These are phyloP conservation scores for Oreochromis mossambicus DNA, from an alignment of 2,797 vertebrate genomes.

Conservation along the genomic window DNA sequence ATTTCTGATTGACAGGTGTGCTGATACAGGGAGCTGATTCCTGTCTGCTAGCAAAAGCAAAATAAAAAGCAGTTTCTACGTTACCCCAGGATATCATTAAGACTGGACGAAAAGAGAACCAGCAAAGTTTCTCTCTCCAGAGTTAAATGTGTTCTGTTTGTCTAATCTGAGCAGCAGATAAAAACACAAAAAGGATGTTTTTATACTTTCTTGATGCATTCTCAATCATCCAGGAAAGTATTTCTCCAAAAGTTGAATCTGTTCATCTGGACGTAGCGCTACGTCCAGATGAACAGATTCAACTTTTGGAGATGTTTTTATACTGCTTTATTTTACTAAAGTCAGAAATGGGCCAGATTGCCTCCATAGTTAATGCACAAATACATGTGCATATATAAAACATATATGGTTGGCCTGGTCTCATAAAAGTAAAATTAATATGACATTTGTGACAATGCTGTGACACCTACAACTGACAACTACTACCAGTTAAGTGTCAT, in stretches of 20 bases:
- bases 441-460: background rate
- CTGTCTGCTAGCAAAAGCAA: background rate
- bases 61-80: background rate
- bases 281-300: too few species aligned
- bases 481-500: background rate
- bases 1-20: background rate
- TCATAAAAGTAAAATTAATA: background rate
- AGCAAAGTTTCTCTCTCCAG: background rate
- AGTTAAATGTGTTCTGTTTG: background rate
- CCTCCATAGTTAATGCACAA: background rate
- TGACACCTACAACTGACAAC: background rate
- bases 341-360: background rate
- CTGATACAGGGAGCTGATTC: background rate
- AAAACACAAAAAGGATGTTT: background rate
- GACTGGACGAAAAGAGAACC: background rate
- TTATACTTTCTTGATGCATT: too few species aligned
- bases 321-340: background rate
- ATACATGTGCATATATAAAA: fast-evolving
- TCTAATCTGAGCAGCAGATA: background rate
- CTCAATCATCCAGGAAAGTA: too few species aligned
- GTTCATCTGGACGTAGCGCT: too few species aligned
- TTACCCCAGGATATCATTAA: background rate
- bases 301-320: background rate
- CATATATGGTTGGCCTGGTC: background rate
- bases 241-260: too few species aligned